phyloP scores from a whole-genome alignment of 2,888 invertebrate species.

The Chrysolina haemoptera region DNA sequence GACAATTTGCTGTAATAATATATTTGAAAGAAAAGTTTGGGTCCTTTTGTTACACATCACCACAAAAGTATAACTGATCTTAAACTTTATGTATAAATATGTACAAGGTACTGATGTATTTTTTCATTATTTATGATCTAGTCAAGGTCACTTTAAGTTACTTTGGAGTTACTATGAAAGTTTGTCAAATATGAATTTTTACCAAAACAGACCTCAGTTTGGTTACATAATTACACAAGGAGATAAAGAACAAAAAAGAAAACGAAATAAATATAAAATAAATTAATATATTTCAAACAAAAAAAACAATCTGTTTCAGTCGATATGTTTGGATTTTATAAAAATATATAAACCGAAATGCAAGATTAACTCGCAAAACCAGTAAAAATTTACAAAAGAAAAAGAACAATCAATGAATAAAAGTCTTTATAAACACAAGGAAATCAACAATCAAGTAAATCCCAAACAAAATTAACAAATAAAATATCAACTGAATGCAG shows the following conservation, averaged over 20 bases:
- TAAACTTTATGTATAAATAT: constrained; percentile 63
- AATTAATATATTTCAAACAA: constrained; percentile 66
- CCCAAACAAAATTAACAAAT: constrained; percentile 38
- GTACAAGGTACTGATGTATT: constrained; percentile 68
- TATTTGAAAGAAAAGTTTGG: constrained; percentile 61
- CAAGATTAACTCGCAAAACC: constrained; percentile 41
- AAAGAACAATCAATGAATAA: constrained; percentile 26
- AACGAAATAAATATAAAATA: constrained; percentile 64
- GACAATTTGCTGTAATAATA: constrained; percentile 56
- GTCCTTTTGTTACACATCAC: constrained; percentile 67
- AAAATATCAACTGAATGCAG: constrained; percentile 53
- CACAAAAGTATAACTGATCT: constrained; percentile 63
- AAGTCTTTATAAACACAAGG: constrained; percentile 27
- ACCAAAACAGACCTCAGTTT: constrained; percentile 57
- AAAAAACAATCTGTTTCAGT: constrained; percentile 64
- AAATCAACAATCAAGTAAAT: constrained; percentile 38
- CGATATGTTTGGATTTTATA: constrained; percentile 56
- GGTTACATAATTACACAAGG: constrained; percentile 55
- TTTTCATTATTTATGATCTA: constrained; percentile 63
- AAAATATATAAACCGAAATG: constrained; percentile 45
- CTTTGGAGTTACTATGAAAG: constrained; percentile 61
- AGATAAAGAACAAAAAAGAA: constrained; percentile 52
- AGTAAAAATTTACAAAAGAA: constrained; percentile 37
- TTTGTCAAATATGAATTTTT: constrained; percentile 40
- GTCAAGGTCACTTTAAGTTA: constrained; percentile 69